Evolutionary conservation across 2,797 vertebrate species (phyloP), one percentile per base, ranked within the genome.

Genomic region (Podargus strigoides): DNA sequence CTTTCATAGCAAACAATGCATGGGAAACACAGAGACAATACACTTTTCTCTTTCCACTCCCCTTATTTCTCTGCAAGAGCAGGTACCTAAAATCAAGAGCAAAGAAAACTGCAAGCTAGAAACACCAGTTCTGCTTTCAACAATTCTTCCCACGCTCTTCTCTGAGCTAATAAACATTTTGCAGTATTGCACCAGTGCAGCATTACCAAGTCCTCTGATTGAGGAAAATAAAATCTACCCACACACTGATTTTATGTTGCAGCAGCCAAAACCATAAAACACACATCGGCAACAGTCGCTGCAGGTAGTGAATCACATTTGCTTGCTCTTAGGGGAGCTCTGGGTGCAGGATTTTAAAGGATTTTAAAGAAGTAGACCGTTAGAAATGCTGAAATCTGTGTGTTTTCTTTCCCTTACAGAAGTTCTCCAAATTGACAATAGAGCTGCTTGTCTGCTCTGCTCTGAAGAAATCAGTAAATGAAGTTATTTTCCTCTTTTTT

Each of bases 1-100:
- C 87, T 96, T 97, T 96, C 93, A 94, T 96, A 96, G 94, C 74
- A 72, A 96, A 97, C 93, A 96, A 96, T 96, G 87, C 92, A 74
- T 66, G 87, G 79, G 83, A 90, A 95, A 49, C 91, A 78, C 82
- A 81, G 79, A 78, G 76, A 95, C 90, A 95, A 96, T 79, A 10
- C 30, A 1, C 64, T 85, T 62, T 50, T 81, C 82, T 92, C 79
- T 63, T 70, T 55, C 90, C 44, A 36, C 14, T 21, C 64, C 30
- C 34, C 2, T 5, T 24, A 52, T 27, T 82, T 37, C 53, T 77
- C 42, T 83, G 39, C 27, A 30, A 89, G 66, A 92, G 59, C 91
- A 95, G 90, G 91, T 92, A 94, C 56, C 63, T 56, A 86, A 95
- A 97, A 85, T 20, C 26, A 27, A 67, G 53, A 89, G 74, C 44